Evolutionary conservation across 1,140 invertebrate genomes (phyloP), one percentile per base, ranked within the genome.

Genomic region (Hyphantria cunea): DNA sequence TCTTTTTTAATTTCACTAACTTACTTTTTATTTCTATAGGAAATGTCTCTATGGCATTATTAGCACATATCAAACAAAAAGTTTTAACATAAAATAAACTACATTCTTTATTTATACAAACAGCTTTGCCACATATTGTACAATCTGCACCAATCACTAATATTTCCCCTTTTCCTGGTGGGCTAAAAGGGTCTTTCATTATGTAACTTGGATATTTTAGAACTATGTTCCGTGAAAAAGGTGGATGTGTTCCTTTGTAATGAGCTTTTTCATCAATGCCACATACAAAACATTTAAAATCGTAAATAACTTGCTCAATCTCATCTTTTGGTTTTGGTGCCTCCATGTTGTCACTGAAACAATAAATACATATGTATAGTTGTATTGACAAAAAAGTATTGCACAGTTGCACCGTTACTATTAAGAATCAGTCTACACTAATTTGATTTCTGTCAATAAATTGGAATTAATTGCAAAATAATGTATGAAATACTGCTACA

Each of bases 121-220:
- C 93, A 61, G 91, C 56, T 68, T 93, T 93, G 8, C 89, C 75
- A 90, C 96, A 98, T 0, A 92, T 71, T 42, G 83, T 80, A 87
- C 96, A 98, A 76, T 96, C 92, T 17, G 93, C 91, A n/a, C 96
- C 96, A 6, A 97, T 70, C 0, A 96, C 90, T 76, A 96, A 93
- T 56, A 88, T 91, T 85, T 96, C 93, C 32, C 93, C 93, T 80
- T 92, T 94, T 3, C 90, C 84, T 12, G 93, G 92, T 0, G 94
- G 87, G 76, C 93, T 93, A 76, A 97, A 97, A 3, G 96, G 96
- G 92, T 97, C 96, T 77, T 95, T 95, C 92, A 96, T 95, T 0
- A 97, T 83, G 83, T 95, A 98, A 64, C 93, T 94, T 9, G 96
- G 93, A 82, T 96, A 95, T 47, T 90, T 84, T 64, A 95, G 94